These are phyloP conservation scores for Rhabdornis inornatus DNA, from an alignment of 2,113 vertebrate species.

Conservation along the genomic window DNA sequence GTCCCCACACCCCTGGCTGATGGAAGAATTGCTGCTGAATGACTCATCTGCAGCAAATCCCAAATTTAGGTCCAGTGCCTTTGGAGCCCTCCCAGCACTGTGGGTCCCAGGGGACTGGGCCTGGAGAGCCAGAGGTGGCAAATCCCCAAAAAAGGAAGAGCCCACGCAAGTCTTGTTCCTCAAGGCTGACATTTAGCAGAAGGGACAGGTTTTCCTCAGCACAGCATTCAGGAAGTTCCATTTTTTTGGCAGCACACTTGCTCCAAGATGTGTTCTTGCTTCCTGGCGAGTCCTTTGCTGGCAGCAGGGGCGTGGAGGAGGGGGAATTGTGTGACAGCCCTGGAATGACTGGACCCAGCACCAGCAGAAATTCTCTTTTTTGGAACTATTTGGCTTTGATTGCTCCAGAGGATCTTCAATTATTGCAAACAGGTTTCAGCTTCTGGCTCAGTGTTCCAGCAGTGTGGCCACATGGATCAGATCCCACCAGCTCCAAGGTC, in stretches of 20 bases:
- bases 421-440: neutral
- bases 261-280: neutral
- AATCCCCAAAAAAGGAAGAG: neutral
- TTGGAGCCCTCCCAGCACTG: neutral
- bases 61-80: neutral
- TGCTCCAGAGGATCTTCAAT: neutral
- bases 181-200: neutral
- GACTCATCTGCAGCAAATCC: neutral
- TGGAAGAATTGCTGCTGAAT: neutral
- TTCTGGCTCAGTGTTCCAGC: neutral
- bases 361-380: neutral
- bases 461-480: neutral
- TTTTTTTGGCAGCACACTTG: neutral
- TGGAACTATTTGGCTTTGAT: neutral
- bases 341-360: accelerated
- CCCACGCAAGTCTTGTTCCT: neutral
- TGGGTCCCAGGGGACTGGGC: neutral
- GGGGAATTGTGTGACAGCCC: neutral
- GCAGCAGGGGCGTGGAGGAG: neutral
- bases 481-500: neutral
- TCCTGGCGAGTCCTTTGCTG: neutral
- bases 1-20: neutral
- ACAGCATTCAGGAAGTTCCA: neutral
- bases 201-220: neutral
- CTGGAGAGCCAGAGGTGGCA: neutral